A percentile compares a stretch with the other conserved stretches of the same genome.
phyloP scores from a whole-genome alignment of 64 coral and sea anemone species.

The Pocillopora verrucosa region DNA sequence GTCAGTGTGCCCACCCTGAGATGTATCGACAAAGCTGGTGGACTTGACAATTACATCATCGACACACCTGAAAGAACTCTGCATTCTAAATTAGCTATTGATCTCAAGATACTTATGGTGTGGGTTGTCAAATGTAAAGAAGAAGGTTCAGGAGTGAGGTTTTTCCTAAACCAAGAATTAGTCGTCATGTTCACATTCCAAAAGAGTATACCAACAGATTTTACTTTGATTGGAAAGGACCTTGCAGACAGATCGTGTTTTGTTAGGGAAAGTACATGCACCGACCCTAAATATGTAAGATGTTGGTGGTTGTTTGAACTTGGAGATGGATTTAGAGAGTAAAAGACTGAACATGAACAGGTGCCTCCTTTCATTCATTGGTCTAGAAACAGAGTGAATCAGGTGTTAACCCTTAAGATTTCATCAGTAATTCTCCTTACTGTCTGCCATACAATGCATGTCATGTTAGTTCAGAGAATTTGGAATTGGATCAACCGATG shows the following conservation, averaged over 20 bases:
- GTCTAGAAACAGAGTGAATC: no score
- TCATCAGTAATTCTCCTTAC: no score
- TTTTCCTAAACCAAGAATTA: conserved; percentile 67
- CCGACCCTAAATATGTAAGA: no score
- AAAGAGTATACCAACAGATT: conserved; percentile 84
- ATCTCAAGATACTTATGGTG: conserved; percentile 82
- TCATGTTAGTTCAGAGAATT: no score
- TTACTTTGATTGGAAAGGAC: conserved; percentile 97
- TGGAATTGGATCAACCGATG: no score
- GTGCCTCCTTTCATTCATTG: no score
- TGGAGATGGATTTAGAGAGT: no score
- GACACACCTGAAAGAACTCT: conserved; percentile 76
- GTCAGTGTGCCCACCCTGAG: conserved; percentile 91
- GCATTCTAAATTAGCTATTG: conserved; percentile 80
- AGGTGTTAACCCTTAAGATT: no score
- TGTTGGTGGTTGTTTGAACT: no score
- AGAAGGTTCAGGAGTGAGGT: conserved; percentile 63
- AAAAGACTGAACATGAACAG: no score
- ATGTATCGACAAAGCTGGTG: conserved; percentile 94
- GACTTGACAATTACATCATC: conserved; percentile 98
- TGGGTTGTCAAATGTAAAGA: conserved; percentile 80
- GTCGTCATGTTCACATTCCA: conserved; percentile 69
- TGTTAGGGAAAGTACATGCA: conserved; percentile 29
- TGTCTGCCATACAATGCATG: no score
- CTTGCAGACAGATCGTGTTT: conserved; percentile 90